Evolutionary conservation across 2,888 invertebrate genomes (phyloP).

Genomic region (Orthosia gothica): DNA sequence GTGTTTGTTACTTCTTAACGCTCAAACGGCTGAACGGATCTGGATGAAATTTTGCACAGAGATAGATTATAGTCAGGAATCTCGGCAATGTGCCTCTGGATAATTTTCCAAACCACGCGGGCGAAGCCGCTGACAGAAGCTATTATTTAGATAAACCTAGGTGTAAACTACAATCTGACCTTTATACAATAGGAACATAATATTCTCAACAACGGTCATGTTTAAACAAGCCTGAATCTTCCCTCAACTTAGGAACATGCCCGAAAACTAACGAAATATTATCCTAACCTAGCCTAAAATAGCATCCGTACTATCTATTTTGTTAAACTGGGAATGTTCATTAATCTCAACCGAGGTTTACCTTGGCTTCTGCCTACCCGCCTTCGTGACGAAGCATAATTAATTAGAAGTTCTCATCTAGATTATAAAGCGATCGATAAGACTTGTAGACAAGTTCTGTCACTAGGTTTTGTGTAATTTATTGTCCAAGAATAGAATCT

Average conservation of each 20-base stretch:
- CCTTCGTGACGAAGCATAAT: conserved; percentile 48
- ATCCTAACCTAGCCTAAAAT: conserved; percentile 21
- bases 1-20: no score
- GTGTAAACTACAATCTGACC: background rate
- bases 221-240: background rate
- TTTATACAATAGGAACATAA: background rate
- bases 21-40: no score
- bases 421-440: conserved; percentile 29
- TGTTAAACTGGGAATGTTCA: conserved; percentile 12
- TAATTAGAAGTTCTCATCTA: conserved; percentile 44
- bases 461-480: conserved; percentile 13
- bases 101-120: no score
- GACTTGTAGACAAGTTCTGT: conserved; percentile 30
- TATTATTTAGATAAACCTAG: background rate
- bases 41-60: no score
- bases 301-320: conserved; percentile 23
- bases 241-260: background rate
- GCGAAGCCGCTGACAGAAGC: no score
- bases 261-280: conserved; percentile 9
- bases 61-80: no score
- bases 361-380: conserved; percentile 22
- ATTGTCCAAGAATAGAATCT: background rate
- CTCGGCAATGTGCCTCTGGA: no score
- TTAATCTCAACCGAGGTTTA: conserved; percentile 42
- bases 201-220: background rate